A percentile compares a stretch with the other conserved stretches of the same genome.
phyloP scores from a whole-genome alignment of 2,797 vertebrate species.

The Crypturellus tataupa region DNA sequence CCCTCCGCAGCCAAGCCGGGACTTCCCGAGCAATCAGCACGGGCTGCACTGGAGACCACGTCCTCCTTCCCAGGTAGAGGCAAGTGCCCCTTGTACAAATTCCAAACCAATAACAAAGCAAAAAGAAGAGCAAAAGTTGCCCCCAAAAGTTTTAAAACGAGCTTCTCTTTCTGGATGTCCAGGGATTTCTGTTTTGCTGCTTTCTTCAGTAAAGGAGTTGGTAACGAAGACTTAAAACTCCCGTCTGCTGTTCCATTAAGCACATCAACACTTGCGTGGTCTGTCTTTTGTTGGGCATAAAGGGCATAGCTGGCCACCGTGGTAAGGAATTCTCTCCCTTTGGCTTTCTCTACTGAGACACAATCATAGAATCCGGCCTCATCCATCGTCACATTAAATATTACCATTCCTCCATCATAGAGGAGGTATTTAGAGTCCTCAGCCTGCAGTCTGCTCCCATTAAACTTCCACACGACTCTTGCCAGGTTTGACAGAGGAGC shows the following conservation, averaged over 20 bases:
- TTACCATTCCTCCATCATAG: constrained; percentile 74
- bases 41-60: not conserved
- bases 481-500: constrained; percentile 82
- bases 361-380: constrained; percentile 79
- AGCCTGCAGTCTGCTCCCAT: constrained; percentile 55
- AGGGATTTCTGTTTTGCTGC: not conserved
- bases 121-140: constrained; percentile 76
- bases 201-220: not conserved
- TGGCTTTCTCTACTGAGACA: constrained; percentile 74
- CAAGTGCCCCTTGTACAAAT: constrained; percentile 78
- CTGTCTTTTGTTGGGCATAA: not conserved
- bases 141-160: constrained; percentile 72
- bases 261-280: not conserved
- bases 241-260: not conserved
- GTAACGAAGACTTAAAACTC: not conserved
- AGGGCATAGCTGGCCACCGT: constrained; percentile 75
- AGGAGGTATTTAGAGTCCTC: constrained; percentile 78
- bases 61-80: not conserved
- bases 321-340: constrained; percentile 54
- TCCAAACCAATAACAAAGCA: constrained; percentile 74
- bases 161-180: not conserved
- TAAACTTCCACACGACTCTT: constrained; percentile 77
- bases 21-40: not conserved
- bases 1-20: not conserved
- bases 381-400: constrained; percentile 63